These are phyloP conservation scores for Cardiocondyla obscurior DNA, from an alignment of 1,140 invertebrate species.

Conservation along the genomic window DNA sequence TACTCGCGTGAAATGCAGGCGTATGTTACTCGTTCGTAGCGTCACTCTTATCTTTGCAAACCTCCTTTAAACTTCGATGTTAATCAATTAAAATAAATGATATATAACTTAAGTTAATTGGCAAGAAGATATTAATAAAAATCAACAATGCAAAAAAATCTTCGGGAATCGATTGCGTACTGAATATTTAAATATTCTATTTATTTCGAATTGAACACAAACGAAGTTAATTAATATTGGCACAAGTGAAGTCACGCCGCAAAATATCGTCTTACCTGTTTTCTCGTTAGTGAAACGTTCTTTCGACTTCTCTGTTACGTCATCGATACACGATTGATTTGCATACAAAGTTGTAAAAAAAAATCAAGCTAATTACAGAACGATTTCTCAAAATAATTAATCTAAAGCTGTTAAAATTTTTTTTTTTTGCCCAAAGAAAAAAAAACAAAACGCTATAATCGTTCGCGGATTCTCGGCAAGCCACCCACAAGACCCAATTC, in stretches of 20 bases:
- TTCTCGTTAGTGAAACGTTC: not conserved
- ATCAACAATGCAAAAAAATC: not conserved
- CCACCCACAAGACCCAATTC: not conserved
- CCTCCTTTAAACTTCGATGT: not conserved
- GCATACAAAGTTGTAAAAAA: not conserved
- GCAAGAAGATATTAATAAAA: not conserved
- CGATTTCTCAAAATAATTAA: not conserved
- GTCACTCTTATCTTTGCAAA: not conserved
- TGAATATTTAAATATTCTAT: not conserved
- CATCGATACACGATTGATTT: not conserved
- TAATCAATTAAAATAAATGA: not conserved
- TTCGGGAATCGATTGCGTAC: not conserved
- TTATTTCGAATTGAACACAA: slow-evolving; percentile 3
- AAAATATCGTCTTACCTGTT: not conserved
- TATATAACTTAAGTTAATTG: not conserved
- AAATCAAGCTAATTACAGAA: not conserved
- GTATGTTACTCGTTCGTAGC: not conserved
- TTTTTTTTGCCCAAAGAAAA: not conserved
- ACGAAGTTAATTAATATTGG: not conserved
- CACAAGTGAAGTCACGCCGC: not conserved
- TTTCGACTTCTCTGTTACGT: not conserved
- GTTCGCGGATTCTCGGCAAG: not conserved
- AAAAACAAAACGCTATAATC: not conserved
- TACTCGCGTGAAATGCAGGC: not conserved
- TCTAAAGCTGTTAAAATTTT: not conserved